Base-by-base conservation (phyloP, 2,888 invertebrate genomes). In the Drosophila niveifrons region DNA sequence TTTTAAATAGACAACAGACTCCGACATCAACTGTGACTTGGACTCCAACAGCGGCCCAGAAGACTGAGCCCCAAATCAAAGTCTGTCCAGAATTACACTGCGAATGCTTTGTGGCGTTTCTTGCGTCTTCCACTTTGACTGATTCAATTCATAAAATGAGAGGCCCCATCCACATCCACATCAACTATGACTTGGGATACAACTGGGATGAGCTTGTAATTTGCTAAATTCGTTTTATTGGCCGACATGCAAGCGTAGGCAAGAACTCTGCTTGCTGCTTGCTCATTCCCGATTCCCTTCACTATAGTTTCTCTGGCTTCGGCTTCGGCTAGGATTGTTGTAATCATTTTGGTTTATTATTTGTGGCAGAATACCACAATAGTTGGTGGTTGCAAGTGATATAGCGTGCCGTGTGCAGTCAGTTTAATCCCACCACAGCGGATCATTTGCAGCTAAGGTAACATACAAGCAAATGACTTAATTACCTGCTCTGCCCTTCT, bases 71-170 rank as follows among this genome's bases (percentile, higher is more conserved):
- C 10, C 10, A 13, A 51, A 55, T 55, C 36, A 39, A 46, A 36
- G 62, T 41, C 29, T 47, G 41, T 36, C 17, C 46, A 28, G 36
- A 44, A 55, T 55, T 53, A 61, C 43, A 62, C 46, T 29, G 34
- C 15, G 63, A 47, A 63, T 56, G 63, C 56, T 63, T 31, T 41
- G 39, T 41, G 15, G 29, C 36, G 3, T 13, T 39, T 58, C 46
- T n/a, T n/a, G 36, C 36, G 23, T 23, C 23, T 62, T 57, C 72
- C 72, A 72, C 74, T 89, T 82, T 87, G 90, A 88, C 90, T 87
- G 90, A 88, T 90, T 89, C 81, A 90, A 90, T 89, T 90, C 90
- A 89, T 89, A 84, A 89, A 89, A 90, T 83, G 80, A 75, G 72
- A n/a, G 31, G 3, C 36, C n/a, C 36, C 36, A 36, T 36, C 59